Percentiles rank a stretch among this genome's conserved stretches.
Conservation (phyloP, 92 coral and sea anemone genomes). For the Montipora capitata region DNA sequence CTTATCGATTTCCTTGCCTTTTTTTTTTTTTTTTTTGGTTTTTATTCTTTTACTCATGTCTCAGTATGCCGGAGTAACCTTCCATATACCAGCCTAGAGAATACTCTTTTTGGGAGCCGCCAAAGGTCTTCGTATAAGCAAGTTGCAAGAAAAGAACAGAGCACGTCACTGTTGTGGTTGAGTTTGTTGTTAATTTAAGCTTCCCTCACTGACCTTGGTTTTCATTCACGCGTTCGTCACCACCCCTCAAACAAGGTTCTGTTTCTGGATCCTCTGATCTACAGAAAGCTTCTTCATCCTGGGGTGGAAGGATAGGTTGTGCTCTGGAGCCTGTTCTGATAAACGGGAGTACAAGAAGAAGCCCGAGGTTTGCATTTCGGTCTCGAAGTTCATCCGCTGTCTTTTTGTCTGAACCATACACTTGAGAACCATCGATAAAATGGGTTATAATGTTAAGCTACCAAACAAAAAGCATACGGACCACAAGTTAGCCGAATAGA, state of each 20-base stretch:
- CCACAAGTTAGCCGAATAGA: too few relatives aligned
- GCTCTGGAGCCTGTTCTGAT: neutral
- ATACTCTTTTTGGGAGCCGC: too few relatives aligned
- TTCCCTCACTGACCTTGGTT: conserved; percentile 32
- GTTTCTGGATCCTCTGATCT: conserved; percentile 12
- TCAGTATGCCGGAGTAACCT: too few relatives aligned
- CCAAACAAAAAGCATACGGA: neutral
- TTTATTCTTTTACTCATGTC: too few relatives aligned
- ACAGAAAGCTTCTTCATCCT: conserved; percentile 27
- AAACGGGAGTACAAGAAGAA: neutral
- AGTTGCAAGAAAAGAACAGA: too few relatives aligned
- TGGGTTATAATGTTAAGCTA: conserved; percentile 89
- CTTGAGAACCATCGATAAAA: conserved; percentile 90
- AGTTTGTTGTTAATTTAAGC: too few relatives aligned
- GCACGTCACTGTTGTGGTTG: too few relatives aligned
- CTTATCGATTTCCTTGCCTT: too few relatives aligned
- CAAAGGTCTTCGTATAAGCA: too few relatives aligned
- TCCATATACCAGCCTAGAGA: too few relatives aligned
- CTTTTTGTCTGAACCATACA: conserved; percentile 85
- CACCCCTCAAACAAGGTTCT: conserved; percentile 38
- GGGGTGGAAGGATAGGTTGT: neutral
- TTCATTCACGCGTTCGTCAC: conserved; percentile 51
- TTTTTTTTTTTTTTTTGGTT: too few relatives aligned
- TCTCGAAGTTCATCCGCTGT: conserved; percentile 72
- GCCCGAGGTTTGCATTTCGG: neutral